These are phyloP conservation scores for Monodelphis domestica DNA, from an alignment of 2,797 vertebrate genomes.

Conservation along the genomic window DNA sequence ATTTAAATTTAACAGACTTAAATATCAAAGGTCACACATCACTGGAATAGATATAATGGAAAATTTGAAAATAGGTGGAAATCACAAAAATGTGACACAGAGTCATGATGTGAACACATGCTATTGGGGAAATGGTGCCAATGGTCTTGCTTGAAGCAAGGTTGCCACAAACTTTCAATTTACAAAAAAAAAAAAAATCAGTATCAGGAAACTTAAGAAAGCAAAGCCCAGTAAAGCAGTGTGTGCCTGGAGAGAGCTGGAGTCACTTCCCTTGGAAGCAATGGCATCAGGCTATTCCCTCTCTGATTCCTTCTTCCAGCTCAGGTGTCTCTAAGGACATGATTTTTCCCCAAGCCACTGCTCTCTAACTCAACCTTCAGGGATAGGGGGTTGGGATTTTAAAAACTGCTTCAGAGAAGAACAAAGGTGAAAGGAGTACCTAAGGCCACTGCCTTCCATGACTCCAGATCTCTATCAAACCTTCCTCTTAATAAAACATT, in stretches of 20 bases:
- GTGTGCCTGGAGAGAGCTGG: neutral
- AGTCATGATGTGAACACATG: neutral
- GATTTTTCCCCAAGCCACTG: neutral
- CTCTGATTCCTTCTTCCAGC: neutral
- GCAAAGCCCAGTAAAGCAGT: neutral
- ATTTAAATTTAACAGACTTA: too few relatives aligned
- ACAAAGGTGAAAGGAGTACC: neutral
- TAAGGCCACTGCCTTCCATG: neutral
- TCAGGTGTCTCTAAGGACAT: neutral
- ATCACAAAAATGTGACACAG: neutral
- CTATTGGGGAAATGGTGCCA: neutral
- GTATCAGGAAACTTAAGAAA: too few relatives aligned
- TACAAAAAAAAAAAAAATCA: neutral
- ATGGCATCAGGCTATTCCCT: neutral
- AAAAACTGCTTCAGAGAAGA: neutral
- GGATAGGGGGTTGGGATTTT: neutral
- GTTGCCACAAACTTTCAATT: too few relatives aligned
- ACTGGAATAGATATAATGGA: neutral
- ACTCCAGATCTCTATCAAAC: too few relatives aligned
- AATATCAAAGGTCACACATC: neutral
- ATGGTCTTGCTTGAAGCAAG: neutral
- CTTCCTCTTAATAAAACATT: neutral
- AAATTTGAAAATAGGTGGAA: neutral
- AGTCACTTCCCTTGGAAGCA: neutral
- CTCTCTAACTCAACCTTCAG: neutral